Conservation (phyloP, 2,888 invertebrate genomes). For the Trichopria drosophilae region DNA sequence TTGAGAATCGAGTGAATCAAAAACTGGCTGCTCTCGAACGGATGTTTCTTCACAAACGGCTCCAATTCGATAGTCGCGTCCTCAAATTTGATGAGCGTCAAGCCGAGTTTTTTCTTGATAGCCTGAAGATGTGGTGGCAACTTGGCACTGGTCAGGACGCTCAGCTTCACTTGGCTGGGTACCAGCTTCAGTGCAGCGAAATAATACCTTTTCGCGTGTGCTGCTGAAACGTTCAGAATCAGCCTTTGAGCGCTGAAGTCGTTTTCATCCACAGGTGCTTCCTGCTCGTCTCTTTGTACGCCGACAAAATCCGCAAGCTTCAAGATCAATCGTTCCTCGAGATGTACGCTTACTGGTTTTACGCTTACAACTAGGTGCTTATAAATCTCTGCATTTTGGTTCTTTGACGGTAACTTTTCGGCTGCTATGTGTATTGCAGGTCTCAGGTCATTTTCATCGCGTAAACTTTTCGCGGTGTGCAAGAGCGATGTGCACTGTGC, state of each 20-base stretch:
- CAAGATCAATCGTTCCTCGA: constrained; percentile 84
- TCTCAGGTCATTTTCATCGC: constrained; percentile 60
- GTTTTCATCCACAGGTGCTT: constrained; percentile 70
- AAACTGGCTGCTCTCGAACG: constrained; percentile 88
- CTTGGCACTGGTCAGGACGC: constrained; percentile 86
- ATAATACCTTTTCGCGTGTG: constrained; percentile 82
- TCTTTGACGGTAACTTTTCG: constrained; percentile 70
- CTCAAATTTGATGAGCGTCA: constrained; percentile 93
- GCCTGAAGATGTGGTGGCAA: constrained; percentile 74
- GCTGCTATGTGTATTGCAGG: constrained; percentile 81
- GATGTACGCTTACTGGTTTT: constrained; percentile 78
- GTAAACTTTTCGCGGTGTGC: constrained; percentile 66
- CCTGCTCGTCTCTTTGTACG: constrained; percentile 62
- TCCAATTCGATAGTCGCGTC: constrained; percentile 92
- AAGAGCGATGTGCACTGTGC: constrained; percentile 83
- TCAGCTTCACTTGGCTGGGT: constrained; percentile 79
- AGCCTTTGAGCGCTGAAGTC: constrained; percentile 81
- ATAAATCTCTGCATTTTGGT: constrained; percentile 83
- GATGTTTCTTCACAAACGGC: constrained; percentile 83
- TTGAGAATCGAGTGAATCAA: constrained; percentile 78
- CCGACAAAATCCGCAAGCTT: constrained; percentile 70
- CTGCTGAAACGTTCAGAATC: constrained; percentile 77
- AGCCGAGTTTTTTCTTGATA: constrained; percentile 82
- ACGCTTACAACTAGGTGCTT: constrained; percentile 81
- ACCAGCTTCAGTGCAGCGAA: constrained; percentile 80